Evolutionary conservation across 2,888 invertebrate genomes (phyloP), one percentile per base, ranked within the genome.

Genomic region (Amblyjoppa proteus): DNA sequence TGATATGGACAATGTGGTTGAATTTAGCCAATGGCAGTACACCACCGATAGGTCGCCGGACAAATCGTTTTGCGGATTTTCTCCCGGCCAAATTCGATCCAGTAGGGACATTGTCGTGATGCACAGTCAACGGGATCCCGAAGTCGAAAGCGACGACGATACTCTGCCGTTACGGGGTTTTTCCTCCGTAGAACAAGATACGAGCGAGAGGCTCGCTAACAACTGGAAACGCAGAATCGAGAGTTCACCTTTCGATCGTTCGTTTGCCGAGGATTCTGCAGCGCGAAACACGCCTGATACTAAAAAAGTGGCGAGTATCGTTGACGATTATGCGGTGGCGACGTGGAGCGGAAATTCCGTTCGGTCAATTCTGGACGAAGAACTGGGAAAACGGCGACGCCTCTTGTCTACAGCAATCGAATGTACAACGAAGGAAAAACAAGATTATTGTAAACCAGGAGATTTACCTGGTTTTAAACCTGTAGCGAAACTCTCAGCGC

Each of bases 121-220:
- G n/a, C 51, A 38, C 20, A 41, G 51, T 13, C 64, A 56, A 34
- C 25, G 0, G 45, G 25, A 41, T 5, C 0, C 11, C 0, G 13
- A 61, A 0, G n/a, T 13, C 25, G 20, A n/a, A 28, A 5, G 90
- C 91, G 31, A 86, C 94, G 20, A 94, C 94, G 85, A 51, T 20
- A 91, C 95, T 83, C 94, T 94, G 0, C 90, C 92, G 5, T 16
- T 64, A 6, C 31, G 13, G 16, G 64, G 64, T 13, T 64, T 64
- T 58, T 28, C 25, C 9, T 58, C 28, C 25, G 11, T 11, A 2
- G 4, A 58, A 58, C 25, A 28, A 58, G 28, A 25, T 28, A 58
- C 28, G 6, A 58, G 58, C 28, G 11, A 58, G 28, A 58, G 28
- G 13, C 25, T 58, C 5, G 58, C 58, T 5, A 11, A 58, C 11